Conservation (phyloP, 2,113 vertebrate genomes). For the Oreocharis arfaki region DNA sequence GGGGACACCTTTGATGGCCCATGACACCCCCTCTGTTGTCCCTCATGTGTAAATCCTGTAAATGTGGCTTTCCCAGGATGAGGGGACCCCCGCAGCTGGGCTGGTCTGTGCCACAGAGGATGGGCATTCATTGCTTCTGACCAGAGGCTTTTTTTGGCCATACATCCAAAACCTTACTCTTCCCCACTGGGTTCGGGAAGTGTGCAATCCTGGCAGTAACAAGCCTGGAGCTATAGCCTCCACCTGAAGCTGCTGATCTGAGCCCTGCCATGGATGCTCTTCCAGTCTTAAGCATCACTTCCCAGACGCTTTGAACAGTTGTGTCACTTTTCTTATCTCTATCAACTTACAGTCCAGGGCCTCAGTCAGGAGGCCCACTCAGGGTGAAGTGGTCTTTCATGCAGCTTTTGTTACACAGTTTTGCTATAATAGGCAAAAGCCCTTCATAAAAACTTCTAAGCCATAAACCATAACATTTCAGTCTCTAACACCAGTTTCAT, state of each 20-base stretch:
- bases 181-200: not conserved
- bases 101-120: rapidly evolving
- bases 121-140: not conserved
- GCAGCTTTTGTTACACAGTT: not conserved
- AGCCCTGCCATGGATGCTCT: not conserved
- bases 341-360: not conserved
- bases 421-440: not conserved
- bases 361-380: not conserved
- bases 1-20: no score
- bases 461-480: not conserved
- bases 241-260: not conserved
- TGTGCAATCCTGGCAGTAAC: not conserved
- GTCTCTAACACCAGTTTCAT: not conserved
- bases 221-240: not conserved
- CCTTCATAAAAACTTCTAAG: not conserved
- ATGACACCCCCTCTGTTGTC: not conserved
- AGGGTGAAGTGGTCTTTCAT: not conserved
- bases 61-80: not conserved
- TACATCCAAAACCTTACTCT: not conserved
- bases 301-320: not conserved
- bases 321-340: not conserved
- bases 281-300: not conserved
- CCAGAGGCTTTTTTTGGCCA: not conserved
- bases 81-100: not conserved
- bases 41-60: not conserved